Base-by-base conservation (phyloP, 2,888 invertebrate species). In the Ormia ochracea region DNA sequence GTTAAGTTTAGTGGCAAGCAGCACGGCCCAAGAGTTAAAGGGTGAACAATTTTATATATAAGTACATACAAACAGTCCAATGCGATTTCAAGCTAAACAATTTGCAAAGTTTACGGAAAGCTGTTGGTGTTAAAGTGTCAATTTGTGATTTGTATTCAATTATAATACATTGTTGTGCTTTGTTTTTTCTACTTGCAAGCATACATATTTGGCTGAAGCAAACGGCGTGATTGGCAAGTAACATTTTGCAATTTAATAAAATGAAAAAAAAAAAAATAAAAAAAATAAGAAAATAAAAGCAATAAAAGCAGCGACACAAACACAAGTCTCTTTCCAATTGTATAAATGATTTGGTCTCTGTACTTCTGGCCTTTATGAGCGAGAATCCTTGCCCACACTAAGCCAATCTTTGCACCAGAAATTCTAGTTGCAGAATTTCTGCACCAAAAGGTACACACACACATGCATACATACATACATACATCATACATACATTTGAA, bases 101-200 rank as follows among this genome's bases (percentile, higher is more conserved):
- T 68, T 68, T n/a, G n/a, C n/a, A 14, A 61, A 36, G 33, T 61
- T 26, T 75, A 54, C 52, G 50, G 58, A 69, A 69, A 65, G 69
- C 69, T 78, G 63, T 63, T 68, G 38, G 73, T 68, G 74, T 59
- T 79, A 74, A 79, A 75, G 74, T 79, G 79, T 70, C 79, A 75
- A 75, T 70, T 79, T 69, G 79, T 75, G 79, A 79, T 79, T 79
- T 74, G 79, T 79, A 70, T 79, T 74, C 79, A 79, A 79, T 79
- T 79, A 79, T 74, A 45, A 33, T 54, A 76, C 54, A 56, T 54
- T 76, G 75, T 59, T 68, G 68, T 41, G 10, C 33, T 56, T 56
- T 6, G 10, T 31, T 69, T 76, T 66, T 52, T 31, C 17, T n/a
- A n/a, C n/a, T n/a, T n/a, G n/a, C n/a, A n/a, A n/a, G 19, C 36